A percentile compares a stretch with the other conserved stretches of the same genome.
phyloP scores from a whole-genome alignment of 2,113 vertebrate species.

The Xenus cinereus region DNA sequence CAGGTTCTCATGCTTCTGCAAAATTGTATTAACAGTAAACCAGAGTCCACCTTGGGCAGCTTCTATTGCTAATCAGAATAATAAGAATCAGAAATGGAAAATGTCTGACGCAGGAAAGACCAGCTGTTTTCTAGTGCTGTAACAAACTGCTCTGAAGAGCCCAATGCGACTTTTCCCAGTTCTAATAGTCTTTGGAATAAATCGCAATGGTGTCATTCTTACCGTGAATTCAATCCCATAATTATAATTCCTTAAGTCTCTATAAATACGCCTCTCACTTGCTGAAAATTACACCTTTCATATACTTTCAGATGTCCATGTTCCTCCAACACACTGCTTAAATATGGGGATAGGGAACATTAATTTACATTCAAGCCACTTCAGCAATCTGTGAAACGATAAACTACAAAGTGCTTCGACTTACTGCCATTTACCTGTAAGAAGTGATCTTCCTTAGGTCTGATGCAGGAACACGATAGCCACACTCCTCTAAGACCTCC shows the following conservation, averaged over 20 bases:
- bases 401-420: neutral
- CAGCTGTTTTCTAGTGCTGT: neutral
- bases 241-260: neutral
- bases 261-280: neutral
- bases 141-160: neutral
- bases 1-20: neutral
- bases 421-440: constrained; percentile 80
- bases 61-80: neutral
- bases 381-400: neutral
- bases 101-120: neutral
- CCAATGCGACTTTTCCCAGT: neutral
- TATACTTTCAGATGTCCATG: neutral
- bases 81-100: neutral
- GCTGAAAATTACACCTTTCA: neutral
- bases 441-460: constrained; percentile 84
- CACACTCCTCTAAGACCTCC: constrained; percentile 92
- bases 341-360: neutral
- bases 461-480: constrained; percentile 78
- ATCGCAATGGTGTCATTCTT: neutral
- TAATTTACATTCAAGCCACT: neutral
- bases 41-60: neutral
- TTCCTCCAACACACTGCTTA: neutral
- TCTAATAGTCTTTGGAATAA: neutral
- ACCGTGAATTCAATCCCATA: neutral
- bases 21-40: neutral